Base-by-base conservation (phyloP, 2,797 vertebrate genomes). In the Sebastes trivittatus region DNA sequence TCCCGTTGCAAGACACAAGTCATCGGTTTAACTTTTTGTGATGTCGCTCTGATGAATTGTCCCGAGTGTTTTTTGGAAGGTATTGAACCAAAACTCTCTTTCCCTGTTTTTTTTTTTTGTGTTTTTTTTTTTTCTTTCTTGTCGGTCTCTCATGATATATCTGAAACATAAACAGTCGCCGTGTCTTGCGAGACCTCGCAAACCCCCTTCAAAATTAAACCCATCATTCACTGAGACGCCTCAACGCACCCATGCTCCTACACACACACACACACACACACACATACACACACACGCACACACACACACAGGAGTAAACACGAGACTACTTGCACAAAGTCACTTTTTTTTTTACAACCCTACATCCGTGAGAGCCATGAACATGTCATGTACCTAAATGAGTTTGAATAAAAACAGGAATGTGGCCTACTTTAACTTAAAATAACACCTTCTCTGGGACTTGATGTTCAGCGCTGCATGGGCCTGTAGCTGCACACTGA, bases 371-470 rank as follows among this genome's bases (percentile, higher is more conserved):
- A 72, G 58, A 81, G 69, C 77, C 72, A 68, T 85, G 78, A 89
- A 86, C 56, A 85, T 77, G 85, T 68, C 87, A 79, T 74, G 63
- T 32, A 68, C 23, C 54, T 86, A 92, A 90, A 75, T 84, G 79
- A 88, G 72, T 81, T 81, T 72, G 75, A 88, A 74, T 66, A 84
- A 75, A 81, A 77, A 32, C 29, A 76, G 80, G 81, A 87, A 90
- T 86, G 71, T 91, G 88, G 75, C 93, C 91, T 89, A 91, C 65
- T 91, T 94, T 69, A 73, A 89, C 85, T 89, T 77, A 88, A 89
- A 90, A 92, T 90, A 92, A 86, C 80, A 88, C 78, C 87, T 84
- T 84, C 77, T 69, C 64, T 80, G 65, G 82, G 81, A 88, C 69
- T 25, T 61, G 54, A 74, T 78, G 70, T 74, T 49, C 69, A 85